Evolutionary conservation across 1,140 invertebrate genomes (phyloP), one percentile per base, ranked within the genome.

Genomic region (Gerris buenoi): DNA sequence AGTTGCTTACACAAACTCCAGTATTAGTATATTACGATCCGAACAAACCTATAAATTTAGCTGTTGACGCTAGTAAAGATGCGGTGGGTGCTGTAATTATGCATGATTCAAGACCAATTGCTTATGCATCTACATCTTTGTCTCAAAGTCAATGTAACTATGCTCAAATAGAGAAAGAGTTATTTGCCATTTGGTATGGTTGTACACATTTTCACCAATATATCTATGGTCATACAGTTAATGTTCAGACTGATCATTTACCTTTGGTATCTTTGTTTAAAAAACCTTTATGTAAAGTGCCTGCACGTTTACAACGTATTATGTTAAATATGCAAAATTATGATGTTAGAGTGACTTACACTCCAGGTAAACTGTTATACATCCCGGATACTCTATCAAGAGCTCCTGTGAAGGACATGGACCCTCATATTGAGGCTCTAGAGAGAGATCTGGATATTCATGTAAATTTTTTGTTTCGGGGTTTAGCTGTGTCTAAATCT

Each of bases 191-290:
- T 27, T 69, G 74, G 27, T 77, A 74, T 72, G 74, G 63, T 65
- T 74, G 68, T 68, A 72, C 67, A 62, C 71, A 66, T 59, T 76
- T 75, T 69, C 71, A 74, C 56, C 72, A 76, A 64, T 77, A 74
- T 70, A 63, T 76, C 2, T 74, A 73, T 71, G 73, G 75, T 26
- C 71, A 71, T 65, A 69, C 67, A 27, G 63, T 69, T 3, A 66
- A 75, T 10, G 72, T 78, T 0, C 73, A 80, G 70, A 79, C 76
- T 0, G 79, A 81, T 67, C 79, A 81, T 66, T 79, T 78, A 66
- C 78, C 79, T 15, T 33, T 81, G 22, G 74, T 77, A 56, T 59
- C 68, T 1, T 74, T 81, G 15, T 77, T 79, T 69, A 74, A 74
- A 58, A 80, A 81, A 72, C 63, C 74, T 25, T 68, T 81, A 63